Conservation (phyloP, 2,797 vertebrate species). For the Sitta carolinensis region DNA sequence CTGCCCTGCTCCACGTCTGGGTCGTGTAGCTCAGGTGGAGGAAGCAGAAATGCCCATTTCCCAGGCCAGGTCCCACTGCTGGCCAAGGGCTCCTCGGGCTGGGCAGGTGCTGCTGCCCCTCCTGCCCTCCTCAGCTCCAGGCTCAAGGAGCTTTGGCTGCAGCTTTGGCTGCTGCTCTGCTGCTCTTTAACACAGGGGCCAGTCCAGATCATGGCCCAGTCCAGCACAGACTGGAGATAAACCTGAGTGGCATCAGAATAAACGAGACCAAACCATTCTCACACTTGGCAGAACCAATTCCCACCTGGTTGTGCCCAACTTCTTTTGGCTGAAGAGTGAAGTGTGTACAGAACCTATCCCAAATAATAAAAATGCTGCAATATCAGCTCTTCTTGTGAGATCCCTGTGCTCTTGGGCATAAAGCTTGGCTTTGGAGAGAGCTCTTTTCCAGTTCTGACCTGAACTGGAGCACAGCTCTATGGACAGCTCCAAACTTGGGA, state of each 20-base stretch:
- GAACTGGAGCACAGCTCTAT: not conserved
- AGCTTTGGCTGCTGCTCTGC: not conserved
- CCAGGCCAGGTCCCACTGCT: not conserved
- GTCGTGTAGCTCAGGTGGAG: not conserved
- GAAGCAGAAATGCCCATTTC: not conserved
- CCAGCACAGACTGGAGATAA: not conserved
- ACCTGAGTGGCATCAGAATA: not conserved
- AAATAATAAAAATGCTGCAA: not conserved
- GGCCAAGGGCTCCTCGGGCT: not conserved
- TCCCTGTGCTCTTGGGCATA: not conserved
- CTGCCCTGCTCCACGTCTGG: not conserved
- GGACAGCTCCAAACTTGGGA: not conserved
- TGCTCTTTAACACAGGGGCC: not conserved
- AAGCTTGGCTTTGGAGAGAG: not conserved
- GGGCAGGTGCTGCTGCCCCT: not conserved
- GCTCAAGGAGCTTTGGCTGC: not conserved
- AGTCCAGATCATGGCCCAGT: not conserved
- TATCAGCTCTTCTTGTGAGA: not conserved
- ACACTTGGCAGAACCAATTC: not conserved
- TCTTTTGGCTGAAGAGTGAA: not conserved
- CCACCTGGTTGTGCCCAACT: accelerated
- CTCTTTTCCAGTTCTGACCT: not conserved
- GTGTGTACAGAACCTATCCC: accelerated
- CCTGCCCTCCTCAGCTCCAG: not conserved
- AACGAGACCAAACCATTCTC: not conserved